phyloP scores from a whole-genome alignment of 1,140 invertebrate species.

The Trinorchestia longiramus region DNA sequence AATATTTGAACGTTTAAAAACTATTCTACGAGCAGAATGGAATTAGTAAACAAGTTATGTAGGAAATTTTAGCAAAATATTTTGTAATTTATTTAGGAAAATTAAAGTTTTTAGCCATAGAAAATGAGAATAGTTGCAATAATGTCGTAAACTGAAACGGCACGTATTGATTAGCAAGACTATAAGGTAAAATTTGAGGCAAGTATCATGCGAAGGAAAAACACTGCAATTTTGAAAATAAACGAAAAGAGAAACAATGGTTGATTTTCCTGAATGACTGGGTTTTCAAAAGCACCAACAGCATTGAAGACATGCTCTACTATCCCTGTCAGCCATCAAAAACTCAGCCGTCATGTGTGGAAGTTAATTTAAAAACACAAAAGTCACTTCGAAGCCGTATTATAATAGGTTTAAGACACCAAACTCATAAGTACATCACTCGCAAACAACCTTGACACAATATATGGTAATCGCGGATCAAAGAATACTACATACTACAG shows the following conservation, averaged over 20 bases:
- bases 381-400: not conserved
- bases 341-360: no score
- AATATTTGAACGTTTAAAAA: not conserved
- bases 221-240: not conserved
- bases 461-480: not conserved
- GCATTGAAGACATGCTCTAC: not conserved
- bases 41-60: not conserved
- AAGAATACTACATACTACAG: not conserved
- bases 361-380: no score
- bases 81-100: not conserved
- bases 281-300: not conserved
- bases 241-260: not conserved
- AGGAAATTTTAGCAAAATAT: not conserved
- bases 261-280: not conserved
- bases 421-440: not conserved
- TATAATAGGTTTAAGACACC: not conserved
- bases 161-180: no score
- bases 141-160: not conserved
- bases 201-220: not conserved
- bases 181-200: not conserved
- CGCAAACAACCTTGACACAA: not conserved
- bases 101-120: not conserved
- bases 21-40: not conserved
- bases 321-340: not conserved
- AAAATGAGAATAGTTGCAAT: not conserved